A percentile compares a stretch with the other conserved stretches of the same genome.
phyloP scores from a whole-genome alignment of 2,888 invertebrate genomes.

The Papilio demoleus region DNA sequence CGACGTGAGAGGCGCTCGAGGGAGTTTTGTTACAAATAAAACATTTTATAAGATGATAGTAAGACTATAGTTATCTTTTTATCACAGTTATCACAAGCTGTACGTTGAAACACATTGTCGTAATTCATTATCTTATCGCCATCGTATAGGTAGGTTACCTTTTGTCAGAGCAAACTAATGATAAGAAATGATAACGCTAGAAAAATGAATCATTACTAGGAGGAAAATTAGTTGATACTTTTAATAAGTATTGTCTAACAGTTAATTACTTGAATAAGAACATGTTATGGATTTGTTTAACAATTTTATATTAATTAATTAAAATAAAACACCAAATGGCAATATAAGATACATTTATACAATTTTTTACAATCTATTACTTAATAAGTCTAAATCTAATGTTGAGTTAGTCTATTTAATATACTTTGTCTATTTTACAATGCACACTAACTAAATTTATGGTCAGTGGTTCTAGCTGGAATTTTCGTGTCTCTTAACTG shows the following conservation, averaged over 20 bases:
- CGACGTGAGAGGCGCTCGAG: slow-evolving; percentile 5
- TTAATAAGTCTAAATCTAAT: too few relatives aligned
- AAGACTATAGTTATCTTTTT: slow-evolving; percentile 38
- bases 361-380: too few relatives aligned
- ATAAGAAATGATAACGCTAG: slow-evolving; percentile 64
- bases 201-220: slow-evolving; percentile 61
- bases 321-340: neutral
- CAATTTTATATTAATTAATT: neutral
- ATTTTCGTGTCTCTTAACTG: too few relatives aligned
- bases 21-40: slow-evolving; percentile 19
- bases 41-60: slow-evolving; percentile 34
- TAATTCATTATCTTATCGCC: slow-evolving; percentile 73
- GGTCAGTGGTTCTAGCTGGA: too few relatives aligned
- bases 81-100: slow-evolving; percentile 47
- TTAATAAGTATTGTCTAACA: slow-evolving; percentile 26
- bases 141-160: slow-evolving; percentile 57
- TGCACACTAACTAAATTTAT: too few relatives aligned
- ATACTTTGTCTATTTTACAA: too few relatives aligned
- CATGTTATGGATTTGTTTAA: neutral
- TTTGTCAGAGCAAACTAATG: slow-evolving; percentile 62
- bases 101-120: slow-evolving; percentile 63
- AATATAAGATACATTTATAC: too few relatives aligned
- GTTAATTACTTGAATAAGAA: neutral
- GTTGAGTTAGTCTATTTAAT: too few relatives aligned
- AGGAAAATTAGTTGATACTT: slow-evolving; percentile 39